Base-by-base conservation (phyloP, 2,888 invertebrate species). In the Crocallis elinguaria region DNA sequence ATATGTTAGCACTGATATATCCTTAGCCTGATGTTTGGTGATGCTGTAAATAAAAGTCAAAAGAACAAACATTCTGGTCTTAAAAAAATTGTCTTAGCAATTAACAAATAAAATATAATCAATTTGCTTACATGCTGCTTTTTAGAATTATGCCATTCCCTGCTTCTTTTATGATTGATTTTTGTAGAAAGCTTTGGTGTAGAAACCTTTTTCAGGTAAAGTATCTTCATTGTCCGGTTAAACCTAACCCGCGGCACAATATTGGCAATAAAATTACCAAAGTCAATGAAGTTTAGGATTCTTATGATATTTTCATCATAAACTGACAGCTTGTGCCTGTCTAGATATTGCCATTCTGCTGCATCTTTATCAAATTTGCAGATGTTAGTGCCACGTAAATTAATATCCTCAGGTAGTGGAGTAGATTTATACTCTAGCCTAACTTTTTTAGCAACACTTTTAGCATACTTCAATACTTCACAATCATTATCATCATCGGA, bases 281-380 rank as follows among this genome's bases (percentile, higher is more conserved):
- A 97, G 62, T 95, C 94, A 23, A 96, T 92, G 72, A 98, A 93
- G 79, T 96, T 96, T 49, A 95, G 92, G 32, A 95, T 93, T 65
- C 98, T 93, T 60, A 97, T 86, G 16, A 96, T 87, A 45, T 95
- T 94, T 79, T 96, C 96, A 75, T 97, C 96, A 71, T 92, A 92
- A 1, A 87, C 78, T 23, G 90, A 88, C 53, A 94, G 86, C 64
- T 88, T 92, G 50, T 88, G 89, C 62, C 88, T 92, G 11, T 92
- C 84, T 38, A 93, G 73, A 57, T 92, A 88, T 58, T 94, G 92
- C 96, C 96, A 96, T 72, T 96, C 94, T 3, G 96, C 85, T 13
- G 93, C 92, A 63, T 93, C 92, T 70, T 96, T 95, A 32, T 94
- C 93, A 62, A 92, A 92, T 66, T 94, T 93, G 48, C 96, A 93